Base-by-base conservation (phyloP, 1,140 invertebrate genomes). In the Pissodes strobi region DNA sequence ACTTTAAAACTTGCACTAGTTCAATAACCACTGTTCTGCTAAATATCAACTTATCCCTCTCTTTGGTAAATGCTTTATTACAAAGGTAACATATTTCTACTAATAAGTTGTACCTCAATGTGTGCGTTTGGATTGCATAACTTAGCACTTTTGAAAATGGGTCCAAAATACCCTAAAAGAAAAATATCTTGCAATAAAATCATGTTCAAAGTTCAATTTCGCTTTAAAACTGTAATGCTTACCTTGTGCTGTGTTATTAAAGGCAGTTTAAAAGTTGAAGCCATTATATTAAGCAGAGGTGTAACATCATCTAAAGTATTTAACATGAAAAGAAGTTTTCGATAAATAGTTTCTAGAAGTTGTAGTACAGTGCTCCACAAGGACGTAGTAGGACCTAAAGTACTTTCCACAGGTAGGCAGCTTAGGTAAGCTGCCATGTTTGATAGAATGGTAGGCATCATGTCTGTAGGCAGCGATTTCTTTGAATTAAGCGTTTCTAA, bases 141-240 rank as follows among this genome's bases (percentile, higher is more conserved):
- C 91, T 92, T 19, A 99, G 76, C 46, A 98, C 87, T 83, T 98
- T 99, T 0, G 94, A 92, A 77, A 98, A 97, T n/a, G 95, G 92
- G 74, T 99, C 97, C 59, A 98, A 78, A 75, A 95, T 87, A 22
- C 85, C 85, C 88, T 88, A 72, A 68, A 83, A 80, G 63, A 59
- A 59, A 22, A 58, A n/a, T n/a, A n/a, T n/a, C n/a, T n/a, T n/a
- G n/a, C n/a, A n/a, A n/a, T n/a, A n/a, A n/a, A n/a, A 27, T 27
- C 9, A 27, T 9, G 25, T 9, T 27, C 25, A 27, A 27, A 27
- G 9, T 27, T n/a, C n/a, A n/a, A n/a, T 27, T 27, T 27, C 4
- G 9, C 9, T 27, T 27, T 9, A 27, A 5, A 3, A 27, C 25
- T 27, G 9, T 27, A 27, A 27, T 5, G 25, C 9, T 27, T 27